phyloP scores from a whole-genome alignment of 2,888 invertebrate genomes.

The Nephrotoma guestfalica region DNA sequence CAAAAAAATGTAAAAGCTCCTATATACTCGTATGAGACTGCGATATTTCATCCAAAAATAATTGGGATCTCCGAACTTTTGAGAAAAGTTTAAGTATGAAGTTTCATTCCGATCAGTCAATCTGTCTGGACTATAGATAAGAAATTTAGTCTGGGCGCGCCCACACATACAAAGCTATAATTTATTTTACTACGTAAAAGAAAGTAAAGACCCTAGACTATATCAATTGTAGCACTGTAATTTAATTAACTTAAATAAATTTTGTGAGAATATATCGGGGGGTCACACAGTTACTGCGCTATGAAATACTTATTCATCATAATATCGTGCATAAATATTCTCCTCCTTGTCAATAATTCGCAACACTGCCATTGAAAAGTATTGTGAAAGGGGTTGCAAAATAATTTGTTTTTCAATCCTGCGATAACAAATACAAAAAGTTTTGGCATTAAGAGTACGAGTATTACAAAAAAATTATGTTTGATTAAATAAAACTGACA shows the following conservation, averaged over 20 bases:
- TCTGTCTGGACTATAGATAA: too few relatives aligned
- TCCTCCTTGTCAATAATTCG: background rate
- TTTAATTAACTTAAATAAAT: background rate
- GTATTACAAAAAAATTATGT: background rate
- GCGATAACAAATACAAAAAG: background rate
- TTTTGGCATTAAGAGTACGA: background rate
- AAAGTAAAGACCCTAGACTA: too few relatives aligned
- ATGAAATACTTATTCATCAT: background rate
- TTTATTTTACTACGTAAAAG: too few relatives aligned
- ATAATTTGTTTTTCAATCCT: background rate
- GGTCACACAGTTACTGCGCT: too few relatives aligned
- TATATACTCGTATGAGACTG: too few relatives aligned
- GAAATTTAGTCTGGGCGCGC: too few relatives aligned
- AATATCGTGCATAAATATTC: background rate
- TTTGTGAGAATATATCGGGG: background rate
- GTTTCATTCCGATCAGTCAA: too few relatives aligned
- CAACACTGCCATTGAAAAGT: background rate
- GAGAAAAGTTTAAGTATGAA: too few relatives aligned
- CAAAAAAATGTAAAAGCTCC: too few relatives aligned
- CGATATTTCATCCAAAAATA: too few relatives aligned
- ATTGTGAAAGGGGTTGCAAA: background rate
- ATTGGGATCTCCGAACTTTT: too few relatives aligned
- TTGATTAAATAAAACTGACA: background rate
- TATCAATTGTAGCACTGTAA: background rate
- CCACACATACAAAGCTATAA: too few relatives aligned